A percentile compares a stretch with the other conserved stretches of the same genome.
phyloP scores from a whole-genome alignment of 2,888 invertebrate species.

The Perizoma flavofasciatum region DNA sequence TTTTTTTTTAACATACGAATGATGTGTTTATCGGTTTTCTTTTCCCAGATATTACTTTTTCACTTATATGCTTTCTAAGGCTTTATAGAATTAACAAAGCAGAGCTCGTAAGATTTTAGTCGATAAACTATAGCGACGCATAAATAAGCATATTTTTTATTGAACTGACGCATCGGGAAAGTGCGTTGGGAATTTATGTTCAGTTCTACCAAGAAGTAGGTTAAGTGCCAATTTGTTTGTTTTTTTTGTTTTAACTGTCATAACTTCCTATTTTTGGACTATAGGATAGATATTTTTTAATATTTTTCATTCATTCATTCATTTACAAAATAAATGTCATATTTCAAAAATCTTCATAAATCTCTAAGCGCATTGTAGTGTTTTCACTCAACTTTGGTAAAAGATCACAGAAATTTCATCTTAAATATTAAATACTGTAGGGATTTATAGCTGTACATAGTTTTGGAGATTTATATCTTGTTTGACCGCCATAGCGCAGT shows the following conservation, averaged over 20 bases:
- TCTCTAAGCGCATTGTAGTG: conserved; percentile 67
- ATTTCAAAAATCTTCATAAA: conserved; percentile 47
- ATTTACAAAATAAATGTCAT: background rate
- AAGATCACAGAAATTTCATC: conserved; percentile 24
- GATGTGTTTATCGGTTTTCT: conserved; percentile 69
- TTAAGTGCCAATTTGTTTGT: too few species aligned
- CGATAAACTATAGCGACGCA: too few species aligned
- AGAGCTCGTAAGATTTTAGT: background rate
- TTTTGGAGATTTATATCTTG: conserved; percentile 19
- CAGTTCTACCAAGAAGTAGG: too few species aligned
- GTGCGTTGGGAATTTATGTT: too few species aligned
- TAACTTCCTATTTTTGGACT: too few species aligned
- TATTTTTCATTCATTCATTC: background rate
- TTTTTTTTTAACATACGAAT: conserved; percentile 64
- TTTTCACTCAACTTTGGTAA: conserved; percentile 43
- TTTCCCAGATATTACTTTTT: conserved; percentile 43
- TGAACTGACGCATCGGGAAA: too few species aligned
- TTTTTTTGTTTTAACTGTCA: too few species aligned
- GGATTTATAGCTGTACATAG: conserved; percentile 20
- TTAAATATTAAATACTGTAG: conserved; percentile 21
- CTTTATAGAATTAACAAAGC: background rate
- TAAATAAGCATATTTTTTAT: too few species aligned
- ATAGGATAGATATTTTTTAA: too few species aligned
- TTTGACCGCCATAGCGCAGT: conserved; percentile 12
- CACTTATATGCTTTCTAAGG: conserved; percentile 4